These are phyloP conservation scores for Xyliphius kryptos DNA, from an alignment of 2,113 vertebrate genomes.

Conservation along the genomic window DNA sequence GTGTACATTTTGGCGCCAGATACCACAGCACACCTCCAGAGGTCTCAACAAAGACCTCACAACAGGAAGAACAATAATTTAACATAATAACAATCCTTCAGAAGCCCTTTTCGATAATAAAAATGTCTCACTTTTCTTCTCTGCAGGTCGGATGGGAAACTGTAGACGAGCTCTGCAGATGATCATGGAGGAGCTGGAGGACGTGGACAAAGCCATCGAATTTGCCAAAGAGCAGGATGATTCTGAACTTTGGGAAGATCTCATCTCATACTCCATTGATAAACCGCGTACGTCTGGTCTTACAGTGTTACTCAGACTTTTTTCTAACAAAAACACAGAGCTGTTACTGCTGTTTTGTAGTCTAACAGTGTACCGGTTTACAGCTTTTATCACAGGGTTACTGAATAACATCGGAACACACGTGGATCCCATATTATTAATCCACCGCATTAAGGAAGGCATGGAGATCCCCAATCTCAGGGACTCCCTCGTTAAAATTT, in stretches of 20 bases:
- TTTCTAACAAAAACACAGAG: too few relatives aligned
- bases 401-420: conserved; percentile 98
- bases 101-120: not conserved
- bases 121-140: not conserved
- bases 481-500: conserved; percentile 95
- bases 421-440: conserved; percentile 92
- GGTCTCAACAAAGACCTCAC: too few relatives aligned
- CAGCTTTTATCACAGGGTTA: conserved; percentile 95
- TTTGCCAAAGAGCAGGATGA: conserved; percentile 98
- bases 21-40: too few relatives aligned
- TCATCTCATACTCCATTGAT: conserved; percentile 95
- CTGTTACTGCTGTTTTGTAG: too few relatives aligned
- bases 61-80: too few relatives aligned
- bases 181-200: conserved; percentile 92
- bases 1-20: too few relatives aligned
- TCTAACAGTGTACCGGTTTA: conserved; percentile 15
- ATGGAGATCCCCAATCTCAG: conserved; percentile 98
- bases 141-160: conserved; percentile 92
- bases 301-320: too few relatives aligned
- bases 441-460: conserved; percentile 94
- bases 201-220: conserved; percentile 97
- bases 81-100: too few relatives aligned
- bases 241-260: conserved; percentile 93
- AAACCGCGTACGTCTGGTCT: conserved; percentile 80
- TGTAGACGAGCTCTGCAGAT: conserved; percentile 93